Evolutionary conservation across 2,888 invertebrate genomes (phyloP), one percentile per base, ranked within the genome.

Genomic region (Melieria omissa): DNA sequence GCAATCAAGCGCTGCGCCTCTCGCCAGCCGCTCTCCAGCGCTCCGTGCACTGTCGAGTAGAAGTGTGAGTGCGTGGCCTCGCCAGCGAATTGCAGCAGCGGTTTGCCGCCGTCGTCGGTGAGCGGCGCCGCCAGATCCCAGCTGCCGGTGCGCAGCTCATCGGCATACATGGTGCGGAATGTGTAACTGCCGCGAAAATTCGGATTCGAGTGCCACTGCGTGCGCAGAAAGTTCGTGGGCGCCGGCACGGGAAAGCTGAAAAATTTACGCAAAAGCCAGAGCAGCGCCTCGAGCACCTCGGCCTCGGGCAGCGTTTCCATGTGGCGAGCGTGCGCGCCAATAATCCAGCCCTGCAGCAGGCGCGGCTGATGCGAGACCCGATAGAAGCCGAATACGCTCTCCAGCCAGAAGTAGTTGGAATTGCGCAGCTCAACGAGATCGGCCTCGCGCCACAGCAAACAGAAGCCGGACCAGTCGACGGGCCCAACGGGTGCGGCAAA

Each of bases 41-140:
- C 94, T 0, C 93, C 93, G 79, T 94, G 93, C 0, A 92, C 92
- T 0, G 92, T 90, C 0, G 90, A 90, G 81, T 90, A 93, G 80
- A 88, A 89, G 77, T 90, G 90, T 62, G 89, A 89, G 14, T 92
- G 91, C 0, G 92, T 90, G 0, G 92, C 91, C 82, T 93, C 92
- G 0, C 92, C 93, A 1, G 91, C 92, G 80, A 93, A 92, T 75
- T 91, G 89, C 0, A 92, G 84, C 0, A 90, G 85, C 46, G 92
- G 89, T 65, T 86, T 85, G 49, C 85, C 85, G 42, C 73, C 75
- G 1, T 73, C 47, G 44, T 79, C 78, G 0, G 77, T 71, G 0
- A 91, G 75, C 0, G 92, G 92, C 54, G 88, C 86, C 63, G 90
- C 89, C n/a, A 92, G 83, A 12, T 88, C 87, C 63, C 85, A 80